Conservation (phyloP, 2,113 vertebrate species). For the Python bivittatus region DNA sequence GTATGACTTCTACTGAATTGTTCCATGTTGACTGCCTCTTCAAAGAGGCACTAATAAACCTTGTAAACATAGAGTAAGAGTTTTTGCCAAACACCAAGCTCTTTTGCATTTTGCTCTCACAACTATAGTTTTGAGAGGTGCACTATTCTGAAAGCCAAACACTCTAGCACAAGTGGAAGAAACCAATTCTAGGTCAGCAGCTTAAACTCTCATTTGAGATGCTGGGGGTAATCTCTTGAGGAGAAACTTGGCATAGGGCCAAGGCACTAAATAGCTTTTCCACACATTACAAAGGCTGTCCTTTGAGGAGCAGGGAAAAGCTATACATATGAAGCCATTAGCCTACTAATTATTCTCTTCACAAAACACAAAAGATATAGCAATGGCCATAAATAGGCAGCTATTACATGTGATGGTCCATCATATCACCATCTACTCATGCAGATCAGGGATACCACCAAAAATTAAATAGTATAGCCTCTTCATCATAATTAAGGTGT, state of each 20-base stretch:
- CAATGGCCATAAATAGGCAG: neutral
- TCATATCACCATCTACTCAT: neutral
- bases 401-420: neutral
- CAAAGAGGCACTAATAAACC: neutral
- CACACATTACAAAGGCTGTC: constrained; percentile 6
- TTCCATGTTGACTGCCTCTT: neutral
- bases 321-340: constrained; percentile 1
- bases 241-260: constrained; percentile 17
- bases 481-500: neutral
- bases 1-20: neutral
- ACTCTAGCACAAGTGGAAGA: constrained; percentile 31
- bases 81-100: constrained; percentile 18
- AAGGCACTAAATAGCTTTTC: constrained; percentile 13
- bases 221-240: constrained; percentile 10
- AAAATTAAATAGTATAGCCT: neutral
- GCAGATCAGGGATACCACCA: neutral
- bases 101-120: constrained; percentile 36
- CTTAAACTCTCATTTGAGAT: constrained; percentile 30
- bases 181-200: constrained; percentile 36
- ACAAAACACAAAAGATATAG: constrained; percentile 7
- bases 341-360: constrained; percentile 5
- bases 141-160: constrained; percentile 25
- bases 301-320: constrained; percentile 6
- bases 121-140: constrained; percentile 24
- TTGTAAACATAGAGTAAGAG: neutral